These are phyloP conservation scores for Patella caerulea DNA, from an alignment of 2,888 invertebrate genomes.

Conservation along the genomic window DNA sequence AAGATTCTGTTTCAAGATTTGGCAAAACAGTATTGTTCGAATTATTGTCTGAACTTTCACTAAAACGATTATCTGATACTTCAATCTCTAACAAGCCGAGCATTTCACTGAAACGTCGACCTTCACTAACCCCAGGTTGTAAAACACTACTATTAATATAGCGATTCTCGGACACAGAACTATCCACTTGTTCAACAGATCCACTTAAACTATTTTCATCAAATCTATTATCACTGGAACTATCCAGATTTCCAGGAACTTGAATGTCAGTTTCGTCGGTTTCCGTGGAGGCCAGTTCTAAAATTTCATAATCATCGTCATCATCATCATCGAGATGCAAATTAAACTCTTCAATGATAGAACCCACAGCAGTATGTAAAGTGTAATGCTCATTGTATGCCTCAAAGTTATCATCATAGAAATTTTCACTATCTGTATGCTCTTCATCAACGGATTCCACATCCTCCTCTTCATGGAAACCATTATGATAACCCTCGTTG, in stretches of 20 bases:
- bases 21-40: too few relatives aligned
- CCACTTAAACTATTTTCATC: neutral
- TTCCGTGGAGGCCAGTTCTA: slow-evolving; percentile 51
- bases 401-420: slow-evolving; percentile 65
- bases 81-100: neutral
- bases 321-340: slow-evolving; percentile 51
- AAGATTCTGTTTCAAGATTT: too few relatives aligned
- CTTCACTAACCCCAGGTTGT: neutral
- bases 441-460: slow-evolving; percentile 51
- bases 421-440: slow-evolving; percentile 61
- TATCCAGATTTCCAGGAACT: slow-evolving; percentile 19
- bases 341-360: slow-evolving; percentile 58
- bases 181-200: neutral
- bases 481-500: slow-evolving; percentile 45
- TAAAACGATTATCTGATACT: neutral
- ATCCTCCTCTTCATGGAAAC: slow-evolving; percentile 45
- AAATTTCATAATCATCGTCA: slow-evolving; percentile 59
- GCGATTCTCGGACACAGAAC: neutral
- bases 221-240: neutral
- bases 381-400: slow-evolving; percentile 65
- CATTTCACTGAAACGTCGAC: neutral
- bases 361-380: slow-evolving; percentile 52
- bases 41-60: neutral
- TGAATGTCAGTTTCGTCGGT: slow-evolving; percentile 43
- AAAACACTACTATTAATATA: slow-evolving; percentile 7